Base-by-base conservation (phyloP, 1,140 invertebrate genomes). In the Apocrypta bakeri region DNA sequence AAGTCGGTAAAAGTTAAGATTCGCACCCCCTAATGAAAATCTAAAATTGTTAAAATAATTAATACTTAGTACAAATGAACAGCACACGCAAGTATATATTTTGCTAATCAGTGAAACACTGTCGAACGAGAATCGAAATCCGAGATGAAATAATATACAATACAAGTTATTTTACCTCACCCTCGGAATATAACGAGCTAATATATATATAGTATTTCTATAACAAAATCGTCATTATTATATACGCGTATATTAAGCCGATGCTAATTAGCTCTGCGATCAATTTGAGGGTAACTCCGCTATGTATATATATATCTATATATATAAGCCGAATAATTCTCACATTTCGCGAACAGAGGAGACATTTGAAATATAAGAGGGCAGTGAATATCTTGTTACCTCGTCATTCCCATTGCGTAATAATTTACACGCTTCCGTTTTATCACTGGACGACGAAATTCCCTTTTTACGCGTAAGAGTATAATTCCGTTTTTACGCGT, bases 351-450 rank as follows among this genome's bases (percentile, higher is more conserved):
- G 14, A 56, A 56, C 48, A 33, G 27, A 31, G 29, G 37, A 37
- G 64, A 69, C 42, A 56, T 68, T 40, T 42, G 48, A 82, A 42
- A 33, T 24, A 75, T 82, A 82, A 82, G 56, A 25, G 66, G 68
- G 78, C 48, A 78, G 64, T 1, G 21, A 48, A n/a, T 82, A 82
- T 66, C 78, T 73, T 72, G 61, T 71, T 78, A 82, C 81, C 31
- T 64, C 48, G 48, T 73, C 75, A 37, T 25, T 73, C 61, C 2
- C 25, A 56, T 79, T 74, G 56, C 27, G 56, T 69, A 79, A 79
- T 79, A n/a, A 77, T 77, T 82, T 42, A 17, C 12, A 72, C 29
- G 61, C 72, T 82, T 75, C 72, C 73, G 72, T 71, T 82, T 69
- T 71, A 27, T 33, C 27, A n/a, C 27, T 0, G 3, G 2, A 9